Base-by-base conservation (phyloP, 2,888 invertebrate species). In the Drosophila nigritarsus region DNA sequence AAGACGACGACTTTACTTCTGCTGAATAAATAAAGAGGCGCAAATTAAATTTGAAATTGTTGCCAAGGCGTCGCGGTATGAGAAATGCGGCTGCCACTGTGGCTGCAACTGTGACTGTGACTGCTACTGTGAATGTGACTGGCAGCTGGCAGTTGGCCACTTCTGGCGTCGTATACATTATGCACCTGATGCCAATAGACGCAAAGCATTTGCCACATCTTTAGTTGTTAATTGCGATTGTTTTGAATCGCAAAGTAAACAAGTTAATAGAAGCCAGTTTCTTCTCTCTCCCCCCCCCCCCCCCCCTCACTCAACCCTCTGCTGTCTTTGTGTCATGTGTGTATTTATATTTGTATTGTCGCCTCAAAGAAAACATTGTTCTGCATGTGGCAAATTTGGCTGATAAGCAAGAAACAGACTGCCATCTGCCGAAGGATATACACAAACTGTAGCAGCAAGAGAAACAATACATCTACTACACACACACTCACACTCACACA, bases 21-120 rank as follows among this genome's bases (percentile, higher is more conserved):
- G 18, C 24, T 89, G 76, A 87, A 85, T 85, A 89, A 85, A 76
- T 85, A 87, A 85, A 73, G 64, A 75, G 82, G 78, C 77, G 73
- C 58, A 89, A 84, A 87, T 85, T 77, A 78, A 89, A 89, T 87
- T 89, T 77, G 56, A 73, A 84, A 87, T 71, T 81, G 72, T 70
- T 77, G 71, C 49, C 45, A 11, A 30, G 50, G 15, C 32, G n/a
- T 40, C 53, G 66, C 32, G 24, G 51, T 24, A 53, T 60, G 20
- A 20, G 36, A 15, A 65, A 8, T 30, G 20, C 13, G 49, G 32
- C 38, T 45, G 15, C 27, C 45, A 65, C 9, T 45, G 13, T 2
- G 27, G n/a, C 36, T 24, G 36, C 1, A 5, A 11, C 42, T 42
- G 11, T 11, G 11, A 56, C 27, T 56, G 34, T 34, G 5, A 54